Evolutionary conservation across 2,113 vertebrate genomes (phyloP), one percentile per base, ranked within the genome.

Genomic region (Pterocles orientalis): DNA sequence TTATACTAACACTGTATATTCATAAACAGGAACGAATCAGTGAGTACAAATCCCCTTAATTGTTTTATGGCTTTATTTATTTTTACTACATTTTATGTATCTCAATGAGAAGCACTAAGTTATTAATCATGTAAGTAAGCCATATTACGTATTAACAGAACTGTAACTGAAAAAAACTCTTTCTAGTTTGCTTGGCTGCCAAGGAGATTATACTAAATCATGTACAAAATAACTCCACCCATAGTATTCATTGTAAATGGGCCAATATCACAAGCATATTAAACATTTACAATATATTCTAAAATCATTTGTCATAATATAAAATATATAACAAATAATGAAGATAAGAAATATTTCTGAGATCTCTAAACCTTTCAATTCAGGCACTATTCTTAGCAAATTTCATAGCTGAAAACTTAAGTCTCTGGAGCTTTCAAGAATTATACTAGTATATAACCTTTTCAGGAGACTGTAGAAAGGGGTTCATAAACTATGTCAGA

Each of bases 21-120:
- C 80, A 95, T 75, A 94, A 93, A 92, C 84, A 94, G 91, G 88
- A 95, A 94, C 3, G 3, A 97, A 94, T 93, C 94, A 88, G 82
- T 91, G 66, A 95, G 70, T 91, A 94, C 94, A 96, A 90, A 94
- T 79, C 68, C 53, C 83, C 82, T 95, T 94, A 96, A 96, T 94
- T 96, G 80, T 92, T 94, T 93, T 87, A 94, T 62, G 65, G 80
- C 41, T 91, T 92, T 96, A 93, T 97, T 97, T 94, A 86, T 95
- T 97, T 95, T 89, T 88, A 80, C 73, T 95, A 62, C 73, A 81
- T 95, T 94, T 91, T 58, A 72, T 89, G 68, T 91, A 87, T 73
- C 69, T 61, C 61, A 26, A 68, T 76, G 50, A 90, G 66, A 68
- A 95, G 45, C 65, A 69, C 68, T 78, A 69, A 48, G 78, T 95